Evolutionary conservation across 2,797 vertebrate species (phyloP).

Genomic region (Podarcis siculus): DNA sequence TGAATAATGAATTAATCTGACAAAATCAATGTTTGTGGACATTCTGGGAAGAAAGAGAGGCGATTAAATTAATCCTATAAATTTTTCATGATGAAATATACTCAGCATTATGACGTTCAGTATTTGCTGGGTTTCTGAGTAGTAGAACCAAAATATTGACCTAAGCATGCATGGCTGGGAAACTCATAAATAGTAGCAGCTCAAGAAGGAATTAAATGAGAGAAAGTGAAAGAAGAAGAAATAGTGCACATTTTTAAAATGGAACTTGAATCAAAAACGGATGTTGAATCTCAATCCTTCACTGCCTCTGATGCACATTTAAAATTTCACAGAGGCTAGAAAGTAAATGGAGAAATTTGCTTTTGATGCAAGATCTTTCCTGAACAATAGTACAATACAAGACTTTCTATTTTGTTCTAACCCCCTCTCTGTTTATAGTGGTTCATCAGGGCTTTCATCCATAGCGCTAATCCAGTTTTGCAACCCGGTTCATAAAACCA

Average conservation of each 20-base stretch:
- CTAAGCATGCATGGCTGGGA: not conserved
- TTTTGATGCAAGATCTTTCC: not conserved
- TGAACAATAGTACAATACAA: not conserved
- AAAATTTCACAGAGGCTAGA: not conserved
- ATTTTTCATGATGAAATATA: constrained; percentile 30
- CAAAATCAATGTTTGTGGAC: constrained; percentile 14
- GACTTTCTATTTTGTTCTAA: not conserved
- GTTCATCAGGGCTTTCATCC: not conserved
- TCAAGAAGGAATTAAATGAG: not conserved
- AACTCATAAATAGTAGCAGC: not conserved
- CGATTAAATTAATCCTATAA: constrained; percentile 34
- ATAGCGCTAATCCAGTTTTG: not conserved
- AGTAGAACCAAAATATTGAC: constrained; percentile 13
- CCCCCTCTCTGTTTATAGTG: not conserved
- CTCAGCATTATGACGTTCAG: not conserved
- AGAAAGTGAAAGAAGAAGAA: not conserved
- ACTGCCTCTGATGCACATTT: not conserved
- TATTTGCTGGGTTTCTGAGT: not conserved
- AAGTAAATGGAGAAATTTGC: not conserved
- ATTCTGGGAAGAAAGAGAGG: not conserved
- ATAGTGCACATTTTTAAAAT: not conserved
- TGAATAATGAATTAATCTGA: constrained; percentile 33
- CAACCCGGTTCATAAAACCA: not conserved
- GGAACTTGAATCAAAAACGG: not conserved
- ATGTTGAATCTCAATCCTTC: not conserved